These are phyloP conservation scores for Drosophila fuyamai DNA, from an alignment of 1,140 invertebrate species.

Conservation along the genomic window DNA sequence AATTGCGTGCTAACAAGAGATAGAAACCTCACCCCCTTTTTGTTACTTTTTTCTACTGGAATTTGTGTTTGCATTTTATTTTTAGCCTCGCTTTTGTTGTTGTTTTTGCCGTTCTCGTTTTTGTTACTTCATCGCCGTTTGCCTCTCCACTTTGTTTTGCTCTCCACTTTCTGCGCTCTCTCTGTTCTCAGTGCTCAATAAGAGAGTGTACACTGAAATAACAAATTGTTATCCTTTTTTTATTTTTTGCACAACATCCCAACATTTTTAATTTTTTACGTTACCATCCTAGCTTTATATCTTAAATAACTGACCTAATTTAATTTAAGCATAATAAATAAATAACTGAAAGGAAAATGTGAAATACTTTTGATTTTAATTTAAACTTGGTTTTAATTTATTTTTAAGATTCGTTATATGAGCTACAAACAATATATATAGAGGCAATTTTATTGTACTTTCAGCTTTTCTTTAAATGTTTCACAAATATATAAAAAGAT, in stretches of 20 bases:
- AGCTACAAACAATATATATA: too few species aligned
- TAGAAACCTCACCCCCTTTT: conserved; percentile 2
- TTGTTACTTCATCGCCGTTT: conserved; percentile 51
- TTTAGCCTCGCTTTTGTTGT: conserved; percentile 49
- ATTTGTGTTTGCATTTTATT: conserved; percentile 61
- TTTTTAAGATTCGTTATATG: too few species aligned
- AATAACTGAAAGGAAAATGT: too few species aligned
- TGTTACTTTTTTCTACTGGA: conserved; percentile 15
- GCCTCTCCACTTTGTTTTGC: conserved; percentile 63
- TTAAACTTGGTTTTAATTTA: too few species aligned
- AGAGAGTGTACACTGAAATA: not conserved
- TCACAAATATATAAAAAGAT: not conserved
- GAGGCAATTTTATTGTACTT: not conserved
- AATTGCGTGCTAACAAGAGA: conserved; percentile 41
- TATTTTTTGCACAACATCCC: too few species aligned
- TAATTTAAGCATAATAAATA: too few species aligned
- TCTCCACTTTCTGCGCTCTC: conserved; percentile 48
- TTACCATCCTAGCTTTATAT: too few species aligned
- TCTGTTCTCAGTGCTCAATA: not conserved
- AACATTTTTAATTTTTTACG: too few species aligned
- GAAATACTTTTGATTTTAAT: too few species aligned
- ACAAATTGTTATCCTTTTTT: too few species aligned
- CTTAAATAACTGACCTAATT: too few species aligned
- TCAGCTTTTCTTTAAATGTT: too few species aligned
- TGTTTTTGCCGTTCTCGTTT: conserved; percentile 33